Evolutionary conservation across 2,113 vertebrate species (phyloP).

Genomic region (Scolopax mira): DNA sequence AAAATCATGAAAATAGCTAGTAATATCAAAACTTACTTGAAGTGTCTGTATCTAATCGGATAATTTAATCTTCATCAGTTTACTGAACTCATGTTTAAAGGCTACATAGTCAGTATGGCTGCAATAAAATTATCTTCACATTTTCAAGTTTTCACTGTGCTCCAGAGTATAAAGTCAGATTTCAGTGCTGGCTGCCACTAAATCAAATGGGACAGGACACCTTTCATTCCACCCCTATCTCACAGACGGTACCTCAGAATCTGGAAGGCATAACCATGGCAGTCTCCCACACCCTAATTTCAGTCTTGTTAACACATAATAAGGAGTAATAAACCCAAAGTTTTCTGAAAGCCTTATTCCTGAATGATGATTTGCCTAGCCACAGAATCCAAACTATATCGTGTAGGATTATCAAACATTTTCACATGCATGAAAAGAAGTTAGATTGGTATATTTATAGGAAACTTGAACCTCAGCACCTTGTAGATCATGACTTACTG

Average conservation of each 20-base stretch:
- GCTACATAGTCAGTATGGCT: neutral
- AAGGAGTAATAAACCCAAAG: neutral
- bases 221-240: neutral
- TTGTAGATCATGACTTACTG: neutral
- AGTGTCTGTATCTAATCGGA: neutral
- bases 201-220: neutral
- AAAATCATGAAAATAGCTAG: neutral
- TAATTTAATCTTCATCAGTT: neutral
- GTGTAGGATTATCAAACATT: neutral
- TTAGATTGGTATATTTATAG: neutral
- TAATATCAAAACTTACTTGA: neutral
- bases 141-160: neutral
- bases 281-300: neutral
- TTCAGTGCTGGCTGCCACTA: neutral
- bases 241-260: neutral
- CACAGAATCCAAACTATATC: neutral
- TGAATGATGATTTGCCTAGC: neutral
- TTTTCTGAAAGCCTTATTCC: neutral
- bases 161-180: neutral
- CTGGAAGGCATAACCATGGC: neutral
- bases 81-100: neutral
- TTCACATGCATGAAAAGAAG: neutral
- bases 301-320: neutral
- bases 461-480: neutral
- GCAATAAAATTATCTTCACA: neutral